phyloP scores from a whole-genome alignment of 2,797 vertebrate species.

The Yasuhikotakia modesta region DNA sequence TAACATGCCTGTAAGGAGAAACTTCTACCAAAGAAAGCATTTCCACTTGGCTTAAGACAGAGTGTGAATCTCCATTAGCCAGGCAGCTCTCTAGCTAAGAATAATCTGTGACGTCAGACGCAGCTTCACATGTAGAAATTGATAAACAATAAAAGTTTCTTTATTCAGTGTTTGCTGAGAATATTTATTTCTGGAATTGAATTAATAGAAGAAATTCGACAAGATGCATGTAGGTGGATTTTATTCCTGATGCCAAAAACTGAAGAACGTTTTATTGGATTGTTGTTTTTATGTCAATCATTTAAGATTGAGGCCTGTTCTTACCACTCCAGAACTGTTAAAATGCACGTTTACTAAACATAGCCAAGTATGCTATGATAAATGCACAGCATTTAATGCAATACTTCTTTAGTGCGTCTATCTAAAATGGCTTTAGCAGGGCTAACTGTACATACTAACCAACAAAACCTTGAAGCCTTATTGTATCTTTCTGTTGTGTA shows the following conservation, averaged over 20 bases:
- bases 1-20: conserved; percentile 18
- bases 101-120: conserved; percentile 44
- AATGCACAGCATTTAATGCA: no score
- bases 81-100: conserved; percentile 24
- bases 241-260: not conserved
- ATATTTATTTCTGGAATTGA: conserved; percentile 22
- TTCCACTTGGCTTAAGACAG: conserved; percentile 32
- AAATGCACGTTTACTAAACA: not conserved
- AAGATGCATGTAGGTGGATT: not conserved
- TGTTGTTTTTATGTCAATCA: not conserved
- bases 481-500: not conserved
- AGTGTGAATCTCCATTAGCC: conserved; percentile 33
- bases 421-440: no score
- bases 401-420: no score
- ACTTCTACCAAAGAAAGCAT: conserved; percentile 34
- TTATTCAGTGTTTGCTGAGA: not conserved
- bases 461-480: not conserved
- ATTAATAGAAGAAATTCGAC: conserved; percentile 1
- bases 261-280: not conserved
- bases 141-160: conserved; percentile 25
- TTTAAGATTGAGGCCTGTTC: not conserved
- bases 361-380: no score
- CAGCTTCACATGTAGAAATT: conserved; percentile 24
- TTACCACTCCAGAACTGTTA: not conserved
- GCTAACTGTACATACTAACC: not conserved